phyloP scores from a whole-genome alignment of 1,140 invertebrate genomes.

The Acromyrmex charruanus region DNA sequence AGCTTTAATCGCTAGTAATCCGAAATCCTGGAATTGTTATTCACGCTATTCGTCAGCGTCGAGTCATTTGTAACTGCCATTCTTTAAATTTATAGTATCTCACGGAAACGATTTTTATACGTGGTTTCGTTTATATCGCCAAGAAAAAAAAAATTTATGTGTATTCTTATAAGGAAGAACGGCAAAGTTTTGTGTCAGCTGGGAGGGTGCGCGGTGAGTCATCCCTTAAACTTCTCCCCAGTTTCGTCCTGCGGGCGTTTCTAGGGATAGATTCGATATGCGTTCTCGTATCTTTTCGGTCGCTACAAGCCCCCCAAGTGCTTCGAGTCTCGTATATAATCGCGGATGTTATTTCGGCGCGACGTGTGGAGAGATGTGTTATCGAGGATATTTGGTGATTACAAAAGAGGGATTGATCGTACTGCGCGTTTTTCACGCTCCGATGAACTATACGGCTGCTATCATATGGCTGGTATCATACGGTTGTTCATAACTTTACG shows the following conservation, averaged over 20 bases:
- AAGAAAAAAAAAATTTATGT: constrained; percentile 15
- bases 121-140: neutral
- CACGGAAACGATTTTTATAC: neutral
- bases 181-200: constrained; percentile 40
- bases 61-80: neutral
- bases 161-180: constrained; percentile 9
- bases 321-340: constrained; percentile 34
- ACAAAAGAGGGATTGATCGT: constrained; percentile 10
- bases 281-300: constrained; percentile 27
- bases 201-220: constrained; percentile 57
- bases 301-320: constrained; percentile 35
- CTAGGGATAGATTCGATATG: constrained; percentile 59
- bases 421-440: neutral
- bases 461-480: too few relatives aligned
- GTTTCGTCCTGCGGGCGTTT: constrained; percentile 46
- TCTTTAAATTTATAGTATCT: neutral
- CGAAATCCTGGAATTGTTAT: neutral
- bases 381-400: constrained; percentile 31
- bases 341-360: constrained; percentile 50
- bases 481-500: neutral
- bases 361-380: constrained; percentile 47
- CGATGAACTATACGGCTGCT: constrained; percentile 21
- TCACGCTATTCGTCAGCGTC: neutral
- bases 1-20: neutral
- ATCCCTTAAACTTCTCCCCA: constrained; percentile 61